A percentile compares a stretch with the other conserved stretches of the same genome.
These are phyloP conservation scores for Malurus leucopterus DNA, from an alignment of 2,797 vertebrate genomes.

Conservation along the genomic window DNA sequence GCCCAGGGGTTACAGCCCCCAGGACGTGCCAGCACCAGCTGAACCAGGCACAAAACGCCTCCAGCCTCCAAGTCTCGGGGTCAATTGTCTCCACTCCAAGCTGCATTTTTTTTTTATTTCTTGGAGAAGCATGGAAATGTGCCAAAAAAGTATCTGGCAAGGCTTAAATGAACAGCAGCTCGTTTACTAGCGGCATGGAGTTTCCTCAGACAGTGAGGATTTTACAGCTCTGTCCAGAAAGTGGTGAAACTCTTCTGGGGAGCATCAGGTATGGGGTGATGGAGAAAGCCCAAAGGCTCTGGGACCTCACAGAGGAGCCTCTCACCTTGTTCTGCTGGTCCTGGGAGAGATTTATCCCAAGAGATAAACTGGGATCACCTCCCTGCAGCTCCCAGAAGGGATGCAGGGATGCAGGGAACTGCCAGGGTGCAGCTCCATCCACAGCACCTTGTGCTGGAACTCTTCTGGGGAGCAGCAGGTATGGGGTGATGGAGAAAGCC, in stretches of 20 bases:
- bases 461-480: not conserved
- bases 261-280: accelerated
- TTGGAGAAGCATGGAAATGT: slow-evolving; percentile 26
- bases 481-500: accelerated
- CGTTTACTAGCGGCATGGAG: not conserved
- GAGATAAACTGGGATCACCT: accelerated
- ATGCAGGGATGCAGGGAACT: not conserved
- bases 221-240: not conserved
- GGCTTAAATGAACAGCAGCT: slow-evolving; percentile 55
- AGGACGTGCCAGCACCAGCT: not conserved
- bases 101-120: not conserved
- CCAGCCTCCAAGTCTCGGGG: slow-evolving; percentile 21
- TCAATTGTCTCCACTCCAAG: slow-evolving; percentile 54
- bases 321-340: not conserved
- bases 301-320: not conserved
- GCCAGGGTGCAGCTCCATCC: not conserved
- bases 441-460: not conserved
- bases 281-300: not conserved
- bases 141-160: slow-evolving; percentile 53
- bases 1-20: not conserved
- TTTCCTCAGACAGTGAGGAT: not conserved
- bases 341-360: not conserved
- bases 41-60: slow-evolving; percentile 36
- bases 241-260: not conserved
- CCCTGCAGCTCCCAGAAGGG: not conserved